Percentiles rank a stretch among this genome's conserved stretches.
Conservation (phyloP, 2,888 invertebrate genomes). For the Drosophila gaucha region DNA sequence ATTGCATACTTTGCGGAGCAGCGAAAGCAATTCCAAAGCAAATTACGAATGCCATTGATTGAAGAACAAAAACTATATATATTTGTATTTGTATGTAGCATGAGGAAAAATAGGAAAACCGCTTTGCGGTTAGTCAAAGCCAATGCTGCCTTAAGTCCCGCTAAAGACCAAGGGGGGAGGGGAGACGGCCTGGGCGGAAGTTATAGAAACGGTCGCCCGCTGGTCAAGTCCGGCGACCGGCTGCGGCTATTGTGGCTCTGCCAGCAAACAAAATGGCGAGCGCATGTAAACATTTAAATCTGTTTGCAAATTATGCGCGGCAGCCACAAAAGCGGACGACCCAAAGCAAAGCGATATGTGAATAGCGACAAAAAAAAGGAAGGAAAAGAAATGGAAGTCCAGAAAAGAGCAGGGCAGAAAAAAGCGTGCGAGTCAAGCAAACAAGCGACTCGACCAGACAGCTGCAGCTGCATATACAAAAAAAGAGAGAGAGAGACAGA, state of each 20-base stretch:
- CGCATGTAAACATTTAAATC: constrained; percentile 75
- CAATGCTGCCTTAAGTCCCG: neutral
- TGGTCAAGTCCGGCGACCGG: too few relatives aligned
- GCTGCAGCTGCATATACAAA: constrained; percentile 16
- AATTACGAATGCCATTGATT: too few relatives aligned
- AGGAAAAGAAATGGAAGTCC: neutral
- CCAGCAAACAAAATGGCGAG: constrained; percentile 53
- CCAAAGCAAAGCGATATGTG: constrained; percentile 19
- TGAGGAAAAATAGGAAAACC: neutral
- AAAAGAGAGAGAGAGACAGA: neutral
- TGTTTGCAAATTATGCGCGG: constrained; percentile 72
- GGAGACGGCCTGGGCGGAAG: neutral
- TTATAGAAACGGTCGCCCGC: constrained; percentile 1
- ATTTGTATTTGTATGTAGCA: neutral
- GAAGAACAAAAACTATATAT: neutral
- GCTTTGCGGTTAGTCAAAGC: constrained; percentile 27
- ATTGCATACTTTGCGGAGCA: constrained; percentile 23
- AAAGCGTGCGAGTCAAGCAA: constrained; percentile 19
- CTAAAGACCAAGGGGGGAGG: too few relatives aligned
- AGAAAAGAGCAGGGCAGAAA: constrained; percentile 8
- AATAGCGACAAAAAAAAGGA: constrained; percentile 9
- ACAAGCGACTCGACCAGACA: constrained; percentile 11
- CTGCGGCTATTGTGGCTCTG: constrained; percentile 40
- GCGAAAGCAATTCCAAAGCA: neutral
- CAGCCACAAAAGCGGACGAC: constrained; percentile 34